Evolutionary conservation across 2,888 invertebrate genomes (phyloP).

Genomic region (Metallyticus violacea): DNA sequence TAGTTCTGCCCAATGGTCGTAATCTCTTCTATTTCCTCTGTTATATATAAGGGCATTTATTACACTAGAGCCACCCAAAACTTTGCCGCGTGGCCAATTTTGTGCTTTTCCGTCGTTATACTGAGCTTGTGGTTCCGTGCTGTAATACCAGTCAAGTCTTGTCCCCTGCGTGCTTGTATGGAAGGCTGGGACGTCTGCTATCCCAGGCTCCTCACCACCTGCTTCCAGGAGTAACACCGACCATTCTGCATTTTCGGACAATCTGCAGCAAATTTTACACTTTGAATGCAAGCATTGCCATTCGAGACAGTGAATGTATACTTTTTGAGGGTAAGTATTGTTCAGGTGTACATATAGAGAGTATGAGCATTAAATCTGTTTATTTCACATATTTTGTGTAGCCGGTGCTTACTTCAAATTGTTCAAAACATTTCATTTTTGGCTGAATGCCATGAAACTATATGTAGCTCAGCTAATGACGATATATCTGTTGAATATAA

Average conservation of each 20-base stretch:
- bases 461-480: too few relatives aligned
- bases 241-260: slow-evolving; percentile 80
- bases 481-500: too few relatives aligned
- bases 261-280: slow-evolving; percentile 53
- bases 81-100: slow-evolving; percentile 91
- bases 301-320: too few relatives aligned
- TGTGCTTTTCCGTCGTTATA: slow-evolving; percentile 77
- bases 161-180: slow-evolving; percentile 81
- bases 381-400: too few relatives aligned
- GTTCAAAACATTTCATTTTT: too few relatives aligned
- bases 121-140: slow-evolving; percentile 73
- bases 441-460: too few relatives aligned
- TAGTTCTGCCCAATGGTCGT: slow-evolving; percentile 80
- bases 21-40: slow-evolving; percentile 81
- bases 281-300: too few relatives aligned
- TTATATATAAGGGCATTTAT: slow-evolving; percentile 92
- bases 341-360: too few relatives aligned
- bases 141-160: slow-evolving; percentile 89
- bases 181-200: slow-evolving; percentile 81
- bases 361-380: too few relatives aligned
- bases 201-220: slow-evolving; percentile 84
- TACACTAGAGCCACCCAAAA: slow-evolving; percentile 80
- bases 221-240: slow-evolving; percentile 81
- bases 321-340: too few relatives aligned
- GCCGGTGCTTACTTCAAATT: too few relatives aligned